Evolutionary conservation across 1,140 invertebrate genomes (phyloP), one percentile per base, ranked within the genome.

Genomic region (Bradynema listronoti): DNA sequence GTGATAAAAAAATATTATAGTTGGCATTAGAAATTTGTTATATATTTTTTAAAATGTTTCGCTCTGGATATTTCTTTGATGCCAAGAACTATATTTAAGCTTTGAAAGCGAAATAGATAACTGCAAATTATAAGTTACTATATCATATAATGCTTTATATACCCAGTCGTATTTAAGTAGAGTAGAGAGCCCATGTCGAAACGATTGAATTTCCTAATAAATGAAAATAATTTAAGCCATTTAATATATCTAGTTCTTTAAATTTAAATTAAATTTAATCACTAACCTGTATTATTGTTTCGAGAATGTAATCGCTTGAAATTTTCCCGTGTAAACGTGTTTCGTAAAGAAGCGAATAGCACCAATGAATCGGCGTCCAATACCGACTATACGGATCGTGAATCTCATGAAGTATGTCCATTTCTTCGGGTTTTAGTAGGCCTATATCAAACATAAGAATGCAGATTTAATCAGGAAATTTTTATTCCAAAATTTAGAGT

Each of bases 281-380:
- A 30, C 67, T 51, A 34, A 68, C 67, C 25, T 64, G 24, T 1
- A 50, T 60, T 19, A 71, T 65, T 11, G 53, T 52, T 11, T 66
- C 68, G 36, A 78, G 36, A 14, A 75, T 56, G 51, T 58, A 58
- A 32, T 76, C 72, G 41, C 58, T 65, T 34, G 54, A 54, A 32
- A 78, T 73, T 43, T 78, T 72, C n/a, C 62, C 58, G 19, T 76
- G 43, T 6, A 55, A n/a, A 24, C 58, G 36, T 2, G 72, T 62
- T 29, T 67, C 58, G 36, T 75, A 64, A 9, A 67, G n/a, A 34
- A 72, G n/a, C 2, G 43, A 14, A 7, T 66, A 55, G 25, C 56
- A 49, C 71, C 71, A 73, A 33, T 76, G 72, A 19, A 78, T 66
- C 1, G 73, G 73, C 1, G 68, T 64, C 73, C 73, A 76, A 45